Evolutionary conservation across 1,140 invertebrate genomes (phyloP).

Genomic region (Vanessa tameamea): DNA sequence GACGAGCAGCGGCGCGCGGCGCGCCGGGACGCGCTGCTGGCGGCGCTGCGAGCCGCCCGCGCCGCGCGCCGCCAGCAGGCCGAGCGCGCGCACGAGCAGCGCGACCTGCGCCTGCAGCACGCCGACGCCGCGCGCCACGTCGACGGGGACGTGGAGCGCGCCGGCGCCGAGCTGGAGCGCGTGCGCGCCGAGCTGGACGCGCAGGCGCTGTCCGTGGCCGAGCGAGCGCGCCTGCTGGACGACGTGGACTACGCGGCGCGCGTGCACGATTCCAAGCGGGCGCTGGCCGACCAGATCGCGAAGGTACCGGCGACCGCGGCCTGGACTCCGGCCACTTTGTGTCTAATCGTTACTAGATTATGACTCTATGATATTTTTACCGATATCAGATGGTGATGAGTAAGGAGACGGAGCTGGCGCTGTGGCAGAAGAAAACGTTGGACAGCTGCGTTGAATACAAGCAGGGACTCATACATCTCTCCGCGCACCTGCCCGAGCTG

Average conservation of each 20-base stretch:
- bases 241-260: constrained; percentile 59
- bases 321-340: too few species aligned
- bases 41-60: constrained; percentile 31
- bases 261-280: constrained; percentile 59
- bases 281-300: constrained; percentile 54
- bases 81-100: constrained; percentile 13
- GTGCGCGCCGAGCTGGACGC: constrained; percentile 44
- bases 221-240: constrained; percentile 58
- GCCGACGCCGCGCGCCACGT: constrained; percentile 7
- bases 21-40: constrained; percentile 37
- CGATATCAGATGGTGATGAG: constrained; percentile 51
- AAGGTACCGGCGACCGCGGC: constrained; percentile 49
- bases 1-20: constrained; percentile 44
- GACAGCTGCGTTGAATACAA: constrained; percentile 69
- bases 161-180: constrained; percentile 43
- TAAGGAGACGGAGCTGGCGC: constrained; percentile 65
- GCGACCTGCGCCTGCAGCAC: not conserved
- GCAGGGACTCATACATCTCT: constrained; percentile 64
- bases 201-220: constrained; percentile 56
- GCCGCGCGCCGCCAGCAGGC: constrained; percentile 22
- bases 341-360: too few species aligned
- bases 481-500: constrained; percentile 53
- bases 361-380: too few species aligned
- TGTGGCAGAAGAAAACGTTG: constrained; percentile 65
- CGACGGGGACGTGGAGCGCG: constrained; percentile 30